Percentiles rank a stretch among this genome's conserved stretches.
Conservation (phyloP, 2,113 vertebrate genomes). For the Desmodus rotundus region DNA sequence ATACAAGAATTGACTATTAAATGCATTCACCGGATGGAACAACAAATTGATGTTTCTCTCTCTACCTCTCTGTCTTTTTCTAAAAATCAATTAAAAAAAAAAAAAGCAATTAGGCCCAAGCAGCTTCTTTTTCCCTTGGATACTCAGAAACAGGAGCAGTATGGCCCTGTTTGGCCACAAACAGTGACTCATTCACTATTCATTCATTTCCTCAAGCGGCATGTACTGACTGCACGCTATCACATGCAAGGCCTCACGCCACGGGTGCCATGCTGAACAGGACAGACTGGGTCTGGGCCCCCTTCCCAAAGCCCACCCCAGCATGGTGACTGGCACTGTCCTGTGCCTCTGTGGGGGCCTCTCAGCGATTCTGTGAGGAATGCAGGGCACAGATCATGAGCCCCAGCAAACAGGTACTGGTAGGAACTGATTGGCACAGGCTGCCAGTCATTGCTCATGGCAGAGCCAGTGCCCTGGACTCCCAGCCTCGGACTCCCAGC, state of each 20-base stretch:
- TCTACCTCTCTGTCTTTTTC: no score
- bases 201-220: not conserved
- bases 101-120: not conserved
- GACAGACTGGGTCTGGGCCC: not conserved
- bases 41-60: no score
- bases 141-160: not conserved
- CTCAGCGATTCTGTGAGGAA: not conserved
- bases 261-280: rapidly evolving
- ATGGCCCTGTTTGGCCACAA: not conserved
- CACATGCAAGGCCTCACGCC: no score
- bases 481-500: rapidly evolving
- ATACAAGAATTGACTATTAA: no score
- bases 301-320: not conserved
- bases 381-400: not conserved
- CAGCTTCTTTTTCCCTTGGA: not conserved
- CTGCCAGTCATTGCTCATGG: not conserved
- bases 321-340: not conserved
- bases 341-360: not conserved
- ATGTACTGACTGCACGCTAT: not conserved
- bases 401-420: not conserved
- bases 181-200: not conserved
- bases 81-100: no score
- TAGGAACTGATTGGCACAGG: not conserved
- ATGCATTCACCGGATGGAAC: no score
- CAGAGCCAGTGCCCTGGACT: not conserved